Evolutionary conservation across 2,113 vertebrate genomes (phyloP), one percentile per base, ranked within the genome.

Genomic region (Heterochromis multidens): DNA sequence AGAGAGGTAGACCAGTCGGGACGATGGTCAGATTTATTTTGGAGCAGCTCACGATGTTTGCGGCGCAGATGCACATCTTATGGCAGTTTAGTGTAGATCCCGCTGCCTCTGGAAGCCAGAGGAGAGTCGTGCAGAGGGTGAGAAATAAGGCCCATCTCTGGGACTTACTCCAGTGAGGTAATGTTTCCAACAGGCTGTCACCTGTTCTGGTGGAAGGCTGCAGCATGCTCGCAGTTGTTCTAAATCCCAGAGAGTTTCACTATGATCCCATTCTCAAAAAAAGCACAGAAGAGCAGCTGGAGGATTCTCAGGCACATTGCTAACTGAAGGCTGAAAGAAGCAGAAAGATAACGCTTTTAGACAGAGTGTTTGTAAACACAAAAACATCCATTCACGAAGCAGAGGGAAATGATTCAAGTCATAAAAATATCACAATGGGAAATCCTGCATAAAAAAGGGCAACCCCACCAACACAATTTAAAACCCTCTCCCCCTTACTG

Each of bases 41-140:
- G 17, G 98, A 97, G 95, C 99, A 99, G 95, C 97, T 99, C 74
- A 99, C 97, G 65, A 99, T 97, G 95, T 98, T 99, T 88, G 98
- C 98, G 94, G 99, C 98, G 6, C 99, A 99, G 90, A 99, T 94
- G 77, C 99, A 99, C 19, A 84, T 96, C 1, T 93, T 94, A 49
- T 97, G 98, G 86, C 97, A 99, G 94, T 95, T 97, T 17, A 97
- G 87, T 2, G 93, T 85, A 0, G 80, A 92, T 8, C 94, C 95
- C 0, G 84, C 86, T 1, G 91, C 90, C 80, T 85, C 65, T 7
- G 93, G 93, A 25, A 90, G 86, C 94, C 54, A 81, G 70, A 79
- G 88, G 59, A 92, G 83, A 59, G 94, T 82, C 88, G 96, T 4
- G 56, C 91, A 93, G 58, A 95, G 70, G 80, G 40, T 43, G 70